These are phyloP conservation scores for Gymnodraco acuticeps DNA, from an alignment of 2,797 vertebrate species.

Conservation along the genomic window DNA sequence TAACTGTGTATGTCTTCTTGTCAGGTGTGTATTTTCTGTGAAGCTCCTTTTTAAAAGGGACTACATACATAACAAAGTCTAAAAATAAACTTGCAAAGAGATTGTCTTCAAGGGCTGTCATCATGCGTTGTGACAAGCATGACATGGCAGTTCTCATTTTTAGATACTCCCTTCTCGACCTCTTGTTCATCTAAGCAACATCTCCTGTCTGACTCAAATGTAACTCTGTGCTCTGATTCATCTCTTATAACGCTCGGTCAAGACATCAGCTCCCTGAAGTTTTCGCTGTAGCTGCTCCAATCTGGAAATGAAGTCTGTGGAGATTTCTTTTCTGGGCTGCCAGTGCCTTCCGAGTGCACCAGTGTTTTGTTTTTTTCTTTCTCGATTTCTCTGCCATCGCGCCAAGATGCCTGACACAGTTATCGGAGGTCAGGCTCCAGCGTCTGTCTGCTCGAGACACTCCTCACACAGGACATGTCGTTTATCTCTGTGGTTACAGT, in stretches of 20 bases:
- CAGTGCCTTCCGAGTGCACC: constrained; percentile 30
- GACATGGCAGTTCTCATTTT: constrained; percentile 74
- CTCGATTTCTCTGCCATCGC: constrained; percentile 45
- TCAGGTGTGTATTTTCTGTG: constrained; percentile 58
- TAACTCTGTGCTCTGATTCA: constrained; percentile 56
- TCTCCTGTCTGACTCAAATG: constrained; percentile 64
- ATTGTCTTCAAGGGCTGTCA: constrained; percentile 56
- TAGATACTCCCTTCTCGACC: constrained; percentile 69
- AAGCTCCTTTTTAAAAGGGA: constrained; percentile 56
- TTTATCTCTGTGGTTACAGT: constrained; percentile 56
- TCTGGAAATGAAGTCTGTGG: constrained; percentile 39
- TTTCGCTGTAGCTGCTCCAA: constrained; percentile 51
- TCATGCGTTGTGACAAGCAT: constrained; percentile 49
- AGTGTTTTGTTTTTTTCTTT: constrained; percentile 12
- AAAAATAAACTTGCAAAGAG: constrained; percentile 72
- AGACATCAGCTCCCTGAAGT: constrained; percentile 44
- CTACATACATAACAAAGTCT: constrained; percentile 40
- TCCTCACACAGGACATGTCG: constrained; percentile 44
- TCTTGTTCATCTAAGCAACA: constrained; percentile 64
- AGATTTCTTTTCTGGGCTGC: constrained; percentile 51
- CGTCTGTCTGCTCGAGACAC: constrained; percentile 55
- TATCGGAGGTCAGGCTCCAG: constrained; percentile 66
- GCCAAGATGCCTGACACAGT: constrained; percentile 57
- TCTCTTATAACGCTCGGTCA: constrained; percentile 55
- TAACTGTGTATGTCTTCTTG: constrained; percentile 59